Base-by-base conservation (phyloP, 2,113 vertebrate species). In the Prietella phreatophila region DNA sequence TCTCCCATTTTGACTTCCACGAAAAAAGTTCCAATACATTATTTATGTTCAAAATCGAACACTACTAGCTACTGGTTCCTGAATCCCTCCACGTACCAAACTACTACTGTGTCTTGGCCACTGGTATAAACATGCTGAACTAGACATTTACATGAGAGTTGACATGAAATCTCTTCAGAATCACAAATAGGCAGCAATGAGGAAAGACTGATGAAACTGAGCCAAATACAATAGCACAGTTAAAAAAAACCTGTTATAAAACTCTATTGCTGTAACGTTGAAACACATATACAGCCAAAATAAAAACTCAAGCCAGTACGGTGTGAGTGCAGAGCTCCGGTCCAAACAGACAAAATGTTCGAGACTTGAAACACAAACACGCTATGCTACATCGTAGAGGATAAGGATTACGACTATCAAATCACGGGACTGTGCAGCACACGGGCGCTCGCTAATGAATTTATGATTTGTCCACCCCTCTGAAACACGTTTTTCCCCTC, bases 401-500 rank as follows among this genome's bases (percentile, higher is more conserved):
- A 71, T n/a, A 30, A 25, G 50, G 50, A 50, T 27, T 78, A 13
- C 4, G 14, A 36, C 79, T 36, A 20, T 10, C 42, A 50, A 78
- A 78, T 27, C 75, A 67, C 5, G 1, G 56, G 56, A 58, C 56
- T 58, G 61, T 5, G 8, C 63, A n/a, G 47, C 50, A 79, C 13
- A 55, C 14, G 11, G 76, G 73, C 7, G 11, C 22, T 50, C 42
- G 17, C 2, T n/a, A 15, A 55, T 17, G 6, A 19, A 25, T 13
- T 27, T 39, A 61, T 39, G 80, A 82, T 61, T 82, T 61, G 80
- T 82, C 80, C 80, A 82, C 80, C 80, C 56, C 56, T 75, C 13
- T 25, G 15, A 61, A 60, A 81, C 78, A 80, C 36, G 14, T 30
- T n/a, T 53, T 3, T 14, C 42, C 42, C 6, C 50, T 80, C 76